Base-by-base conservation (phyloP, 2,113 vertebrate genomes). In the Meriones unguiculatus region DNA sequence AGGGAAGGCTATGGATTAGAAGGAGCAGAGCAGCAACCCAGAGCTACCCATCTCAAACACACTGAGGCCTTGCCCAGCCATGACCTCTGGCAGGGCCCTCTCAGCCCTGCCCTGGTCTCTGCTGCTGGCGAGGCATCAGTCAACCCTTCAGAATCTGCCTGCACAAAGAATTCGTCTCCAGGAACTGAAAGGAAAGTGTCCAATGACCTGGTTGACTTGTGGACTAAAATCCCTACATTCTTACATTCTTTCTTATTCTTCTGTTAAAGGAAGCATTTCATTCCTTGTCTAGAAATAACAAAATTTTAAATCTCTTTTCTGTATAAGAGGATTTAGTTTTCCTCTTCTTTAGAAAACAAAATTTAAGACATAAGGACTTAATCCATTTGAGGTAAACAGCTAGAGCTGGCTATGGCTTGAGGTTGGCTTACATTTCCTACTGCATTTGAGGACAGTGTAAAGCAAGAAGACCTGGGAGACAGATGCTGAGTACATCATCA, bases 281-380 rank as follows among this genome's bases (percentile, higher is more conserved):
- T 72, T n/a, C n/a, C 81, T 85, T 25, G 64, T 82, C 76, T 82
- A 73, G 95, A 86, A 91, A 25, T 81, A 46, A 89, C 10, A 64
- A 87, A 92, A 96, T 41, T 10, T 59, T 50, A 94, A 95, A 86
- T 78, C 41, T 59, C 50, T 93, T 86, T 94, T 87, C 89, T 84
- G 12, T 84, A 1, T 78, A 72, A 94, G 25, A 95, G 59, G 14
- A 89, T 75, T 59, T 90, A 54, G 75, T 93, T 96, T 86, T 91
- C 57, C 57, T 91, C 87, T 91, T 91, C 84, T 89, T 94, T 41
- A 90, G 38, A 90, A 95, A 87, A 95, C 25, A 84, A 90, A 94
- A 86, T 85, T 54, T 89, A 89, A 96, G 78, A 46, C 38, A 38
- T 10, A 65, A 20, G 46, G n/a, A 46, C 70, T 69, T 75, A 95